Base-by-base conservation (phyloP, 2,888 invertebrate genomes). In the Meteorus colon region DNA sequence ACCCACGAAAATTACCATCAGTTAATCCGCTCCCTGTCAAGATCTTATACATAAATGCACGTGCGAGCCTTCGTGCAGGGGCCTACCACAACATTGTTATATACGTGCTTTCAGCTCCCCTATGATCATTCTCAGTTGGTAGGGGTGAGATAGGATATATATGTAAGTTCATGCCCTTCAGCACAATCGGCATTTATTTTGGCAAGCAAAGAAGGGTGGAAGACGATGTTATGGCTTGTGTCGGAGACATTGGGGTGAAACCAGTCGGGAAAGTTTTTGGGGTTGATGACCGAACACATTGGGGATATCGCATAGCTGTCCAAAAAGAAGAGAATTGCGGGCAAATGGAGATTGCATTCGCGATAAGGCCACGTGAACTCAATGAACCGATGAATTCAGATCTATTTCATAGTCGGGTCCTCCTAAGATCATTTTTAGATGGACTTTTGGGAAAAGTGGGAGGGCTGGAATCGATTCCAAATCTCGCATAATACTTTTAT, bases 1-100 rank as follows among this genome's bases (percentile, higher is more conserved):
- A 24, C 24, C 24, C 24, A 24, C 24, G 24, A 1, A 24, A 34
- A 34, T 34, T 34, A 1, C 2, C 8, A 34, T 34, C 34, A 34
- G 34, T 6, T 34, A 4, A 34, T 34, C 2, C 34, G 5, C 34
- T 34, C 34, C 34, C 4, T 8, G 34, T 34, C 1, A 6, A 34
- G 1, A 34, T 34, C 2, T 8, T 6, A 34, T 34, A 8, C 8
- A 34, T 34, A 34, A 8, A 34, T 34, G 34, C 34, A 34, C 73
- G 80, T 80, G 78, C 79, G 80, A 81, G 24, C 24, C 24, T 24
- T 82, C 82, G 81, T 82, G 81, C 81, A 81, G 68, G 83, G 81
- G 84, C 84, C 84, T 84, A 84, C 83, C 83, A 81, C 83, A 84
- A 81, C 82, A 82, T 79, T 80, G 82, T 81, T 81, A 80, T 79